These are phyloP conservation scores for Zosterops hypoxanthus DNA, from an alignment of 2,113 vertebrate genomes.

Conservation along the genomic window DNA sequence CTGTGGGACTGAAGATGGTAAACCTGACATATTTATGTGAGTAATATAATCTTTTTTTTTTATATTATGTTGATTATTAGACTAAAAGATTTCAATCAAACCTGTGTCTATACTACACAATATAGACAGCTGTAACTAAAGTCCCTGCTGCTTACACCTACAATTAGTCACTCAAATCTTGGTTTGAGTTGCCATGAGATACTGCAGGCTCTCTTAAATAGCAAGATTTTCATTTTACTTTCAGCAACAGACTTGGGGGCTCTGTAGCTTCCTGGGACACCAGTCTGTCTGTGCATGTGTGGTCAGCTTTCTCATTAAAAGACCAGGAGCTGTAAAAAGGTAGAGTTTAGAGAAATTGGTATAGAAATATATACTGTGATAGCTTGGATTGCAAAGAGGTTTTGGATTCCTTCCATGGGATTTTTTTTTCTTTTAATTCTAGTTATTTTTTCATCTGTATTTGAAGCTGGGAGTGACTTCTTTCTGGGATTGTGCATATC, in stretches of 20 bases:
- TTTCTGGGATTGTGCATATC: background rate
- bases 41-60: accelerated
- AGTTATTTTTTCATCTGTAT: background rate
- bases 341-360: background rate
- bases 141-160: background rate
- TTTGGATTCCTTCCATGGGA: background rate
- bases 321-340: background rate
- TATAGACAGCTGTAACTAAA: background rate
- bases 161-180: background rate
- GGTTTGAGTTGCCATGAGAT: background rate
- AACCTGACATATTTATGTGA: background rate
- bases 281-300: background rate
- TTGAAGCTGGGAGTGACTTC: background rate
- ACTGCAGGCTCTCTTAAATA: background rate
- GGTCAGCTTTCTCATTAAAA: background rate
- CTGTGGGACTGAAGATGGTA: background rate
- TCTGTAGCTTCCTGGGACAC: background rate
- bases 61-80: too few species aligned
- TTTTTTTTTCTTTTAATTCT: background rate
- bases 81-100: background rate
- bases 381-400: background rate
- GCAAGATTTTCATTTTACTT: background rate
- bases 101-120: background rate
- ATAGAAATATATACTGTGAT: background rate
- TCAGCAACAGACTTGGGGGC: background rate